A percentile compares a stretch with the other conserved stretches of the same genome.
Evolutionary conservation across 2,888 invertebrate species (phyloP).

Genomic region (Diaprepes abbreviatus): DNA sequence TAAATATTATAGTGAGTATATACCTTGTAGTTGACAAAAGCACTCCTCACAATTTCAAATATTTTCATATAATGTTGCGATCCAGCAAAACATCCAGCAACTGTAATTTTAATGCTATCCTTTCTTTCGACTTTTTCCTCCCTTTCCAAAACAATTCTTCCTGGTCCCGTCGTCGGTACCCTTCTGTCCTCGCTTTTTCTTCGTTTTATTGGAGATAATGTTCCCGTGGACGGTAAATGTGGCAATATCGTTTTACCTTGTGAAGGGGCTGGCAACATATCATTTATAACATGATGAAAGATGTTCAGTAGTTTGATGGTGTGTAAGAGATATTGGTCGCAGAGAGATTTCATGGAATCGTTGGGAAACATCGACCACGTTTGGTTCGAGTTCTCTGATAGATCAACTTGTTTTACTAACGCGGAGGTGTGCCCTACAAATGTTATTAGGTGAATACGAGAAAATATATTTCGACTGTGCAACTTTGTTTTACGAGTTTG

Average conservation of each 20-base stretch:
- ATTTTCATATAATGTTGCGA: conserved; percentile 88
- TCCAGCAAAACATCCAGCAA: conserved; percentile 76
- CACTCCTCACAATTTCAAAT: conserved; percentile 84
- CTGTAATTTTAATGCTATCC: conserved; percentile 56
- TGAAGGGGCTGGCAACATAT: conserved; percentile 71
- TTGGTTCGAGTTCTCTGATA: conserved; percentile 52
- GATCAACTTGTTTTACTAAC: conserved; percentile 50
- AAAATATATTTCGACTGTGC: too few relatives aligned
- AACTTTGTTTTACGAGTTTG: too few relatives aligned
- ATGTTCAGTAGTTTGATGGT: conserved; percentile 81
- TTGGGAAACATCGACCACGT: conserved; percentile 65
- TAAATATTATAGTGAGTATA: too few relatives aligned
- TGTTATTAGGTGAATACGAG: too few relatives aligned
- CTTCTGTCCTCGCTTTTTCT: conserved; percentile 65
- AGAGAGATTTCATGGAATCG: conserved; percentile 69
- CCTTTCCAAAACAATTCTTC: conserved; percentile 33
- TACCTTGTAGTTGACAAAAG: conserved; percentile 91
- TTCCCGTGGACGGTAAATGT: conserved; percentile 68
- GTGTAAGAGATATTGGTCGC: conserved; percentile 78
- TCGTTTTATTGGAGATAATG: conserved; percentile 67
- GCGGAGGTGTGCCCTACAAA: conserved; percentile 56
- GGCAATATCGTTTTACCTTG: conserved; percentile 72
- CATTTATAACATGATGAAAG: conserved; percentile 82
- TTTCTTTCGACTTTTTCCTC: conserved; percentile 63
- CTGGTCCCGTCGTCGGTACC: conserved; percentile 38